Evolutionary conservation across 2,113 vertebrate genomes (phyloP).

Genomic region (Scomber japonicus): DNA sequence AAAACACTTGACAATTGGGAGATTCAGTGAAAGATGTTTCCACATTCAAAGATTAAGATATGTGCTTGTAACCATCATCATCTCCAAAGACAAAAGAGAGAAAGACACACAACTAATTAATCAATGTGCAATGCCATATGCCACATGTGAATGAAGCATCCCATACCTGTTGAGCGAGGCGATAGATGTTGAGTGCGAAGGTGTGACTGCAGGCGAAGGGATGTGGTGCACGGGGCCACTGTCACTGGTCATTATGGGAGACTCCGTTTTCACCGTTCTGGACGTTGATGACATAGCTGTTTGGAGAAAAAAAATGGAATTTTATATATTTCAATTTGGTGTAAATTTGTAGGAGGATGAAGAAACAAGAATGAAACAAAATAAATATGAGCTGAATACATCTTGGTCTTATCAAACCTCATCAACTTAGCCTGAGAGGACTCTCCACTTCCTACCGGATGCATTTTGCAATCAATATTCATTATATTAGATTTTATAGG

Average conservation of each 20-base stretch:
- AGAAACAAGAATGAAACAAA: neutral
- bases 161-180: conserved; percentile 92
- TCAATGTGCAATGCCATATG: neutral
- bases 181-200: conserved; percentile 87
- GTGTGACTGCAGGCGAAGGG: conserved; percentile 84
- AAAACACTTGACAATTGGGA: neutral
- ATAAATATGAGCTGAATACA: neutral
- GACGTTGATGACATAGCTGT: conserved; percentile 84
- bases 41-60: conserved; percentile 62
- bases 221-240: conserved; percentile 79
- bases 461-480: conserved; percentile 44
- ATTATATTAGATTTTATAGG: conserved; percentile 4
- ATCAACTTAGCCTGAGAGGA: conserved; percentile 1
- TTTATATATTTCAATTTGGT: neutral
- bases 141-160: neutral
- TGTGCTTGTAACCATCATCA: conserved; percentile 79
- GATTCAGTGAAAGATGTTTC: conserved; percentile 57
- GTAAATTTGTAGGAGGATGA: neutral
- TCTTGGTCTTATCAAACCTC: neutral
- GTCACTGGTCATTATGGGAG: conserved; percentile 85
- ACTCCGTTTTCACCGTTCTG: conserved; percentile 84
- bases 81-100: conserved; percentile 23
- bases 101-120: neutral
- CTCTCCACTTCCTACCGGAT: conserved; percentile 14
- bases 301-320: neutral